These are phyloP conservation scores for Phortica variegata DNA, from an alignment of 1,140 invertebrate species.

Conservation along the genomic window DNA sequence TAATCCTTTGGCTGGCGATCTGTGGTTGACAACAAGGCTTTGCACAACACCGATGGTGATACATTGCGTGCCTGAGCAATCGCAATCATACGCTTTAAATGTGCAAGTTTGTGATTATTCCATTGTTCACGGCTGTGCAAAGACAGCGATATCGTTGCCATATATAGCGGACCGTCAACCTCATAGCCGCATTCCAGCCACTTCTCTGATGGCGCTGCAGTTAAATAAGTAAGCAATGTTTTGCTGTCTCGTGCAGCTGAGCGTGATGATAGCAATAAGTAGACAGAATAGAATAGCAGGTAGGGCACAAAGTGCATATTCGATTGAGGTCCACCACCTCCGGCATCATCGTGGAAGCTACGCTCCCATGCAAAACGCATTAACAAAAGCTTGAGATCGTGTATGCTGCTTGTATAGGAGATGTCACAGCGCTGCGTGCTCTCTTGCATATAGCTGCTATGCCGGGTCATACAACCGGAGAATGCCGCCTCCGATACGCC, in stretches of 20 bases:
- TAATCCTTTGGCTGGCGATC: constrained; percentile 71
- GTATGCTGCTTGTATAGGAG: constrained; percentile 82
- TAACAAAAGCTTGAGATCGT: constrained; percentile 91
- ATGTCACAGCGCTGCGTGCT: constrained; percentile 86
- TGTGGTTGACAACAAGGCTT: constrained; percentile 56
- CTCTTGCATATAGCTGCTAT: constrained; percentile 83
- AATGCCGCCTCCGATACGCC: constrained; percentile 93
- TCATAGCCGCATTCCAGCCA: constrained; percentile 84
- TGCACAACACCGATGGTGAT: constrained; percentile 60
- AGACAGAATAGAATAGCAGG: constrained; percentile 90
- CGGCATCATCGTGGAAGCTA: constrained; percentile 95
- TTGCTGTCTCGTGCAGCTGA: constrained; percentile 68
- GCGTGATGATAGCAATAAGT: constrained; percentile 64
- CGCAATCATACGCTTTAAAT: constrained; percentile 77
- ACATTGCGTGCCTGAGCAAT: constrained; percentile 75
- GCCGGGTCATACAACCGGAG: constrained; percentile 88
- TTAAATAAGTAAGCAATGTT: constrained; percentile 69
- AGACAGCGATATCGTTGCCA: constrained; percentile 75
- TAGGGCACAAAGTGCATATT: constrained; percentile 97
- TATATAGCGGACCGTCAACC: constrained; percentile 87
- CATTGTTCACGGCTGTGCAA: constrained; percentile 73
- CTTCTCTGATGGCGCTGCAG: constrained; percentile 60
- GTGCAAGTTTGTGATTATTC: constrained; percentile 67
- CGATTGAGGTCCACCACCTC: constrained; percentile 93
- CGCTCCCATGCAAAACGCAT: constrained; percentile 90